Conservation (phyloP, 2,113 vertebrate species). For the Tachuris rubrigastra region DNA sequence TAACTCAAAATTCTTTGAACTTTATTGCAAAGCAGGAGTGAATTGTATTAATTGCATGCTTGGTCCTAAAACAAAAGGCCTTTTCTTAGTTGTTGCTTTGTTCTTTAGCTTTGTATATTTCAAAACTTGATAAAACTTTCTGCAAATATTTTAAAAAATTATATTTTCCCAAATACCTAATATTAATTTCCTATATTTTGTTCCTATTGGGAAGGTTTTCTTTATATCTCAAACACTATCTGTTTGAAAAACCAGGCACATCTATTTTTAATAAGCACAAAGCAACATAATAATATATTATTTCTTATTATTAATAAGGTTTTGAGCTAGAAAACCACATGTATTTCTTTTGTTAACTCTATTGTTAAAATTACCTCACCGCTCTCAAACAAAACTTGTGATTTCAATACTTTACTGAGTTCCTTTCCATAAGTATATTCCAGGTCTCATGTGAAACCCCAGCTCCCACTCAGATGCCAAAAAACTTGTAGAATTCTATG, state of each 20-base stretch:
- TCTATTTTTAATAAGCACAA: not conserved
- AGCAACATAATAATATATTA: not conserved
- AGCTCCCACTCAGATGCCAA: slow-evolving; percentile 15
- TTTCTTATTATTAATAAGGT: not conserved
- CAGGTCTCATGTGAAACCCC: not conserved
- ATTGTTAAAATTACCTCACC: not conserved
- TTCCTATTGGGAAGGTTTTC: not conserved
- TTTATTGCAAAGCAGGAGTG: not conserved
- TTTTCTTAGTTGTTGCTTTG: not conserved
- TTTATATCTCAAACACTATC: not conserved
- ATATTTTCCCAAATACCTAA: not conserved
- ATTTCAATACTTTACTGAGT: not conserved
- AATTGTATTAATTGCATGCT: not conserved
- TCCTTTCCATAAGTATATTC: not conserved
- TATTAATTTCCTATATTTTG: not conserved
- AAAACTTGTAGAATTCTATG: not conserved
- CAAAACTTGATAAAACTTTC: not conserved
- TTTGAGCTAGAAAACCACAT: not conserved
- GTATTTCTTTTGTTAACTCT: not conserved
- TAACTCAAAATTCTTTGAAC: not conserved
- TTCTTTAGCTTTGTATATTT: not conserved
- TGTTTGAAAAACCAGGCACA: not conserved
- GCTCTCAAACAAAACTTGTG: not conserved
- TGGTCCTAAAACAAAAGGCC: not conserved
- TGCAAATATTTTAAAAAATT: not conserved